These are phyloP conservation scores for Dromiciops gliroides DNA, from an alignment of 2,113 vertebrate genomes.

Conservation along the genomic window DNA sequence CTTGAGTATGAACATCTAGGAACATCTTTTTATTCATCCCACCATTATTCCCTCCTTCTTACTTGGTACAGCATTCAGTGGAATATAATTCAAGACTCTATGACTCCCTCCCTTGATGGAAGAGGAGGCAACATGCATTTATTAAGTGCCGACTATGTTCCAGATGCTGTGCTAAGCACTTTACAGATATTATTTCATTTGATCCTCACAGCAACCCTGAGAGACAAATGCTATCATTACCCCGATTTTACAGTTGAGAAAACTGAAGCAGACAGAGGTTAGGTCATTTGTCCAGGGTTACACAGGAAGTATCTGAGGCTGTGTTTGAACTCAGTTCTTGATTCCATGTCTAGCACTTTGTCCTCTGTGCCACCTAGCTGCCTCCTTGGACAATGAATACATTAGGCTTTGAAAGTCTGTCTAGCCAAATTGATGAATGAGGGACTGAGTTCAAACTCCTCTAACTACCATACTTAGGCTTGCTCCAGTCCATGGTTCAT, in stretches of 20 bases:
- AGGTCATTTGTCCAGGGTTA: neutral
- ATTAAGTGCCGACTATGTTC: neutral
- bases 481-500: neutral
- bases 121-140: neutral
- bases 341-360: no score
- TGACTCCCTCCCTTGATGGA: neutral
- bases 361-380: no score
- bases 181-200: neutral
- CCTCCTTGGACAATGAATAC: no score
- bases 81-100: neutral
- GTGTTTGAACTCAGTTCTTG: no score
- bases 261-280: neutral
- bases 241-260: neutral
- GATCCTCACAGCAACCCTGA: neutral
- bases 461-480: neutral
- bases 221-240: neutral
- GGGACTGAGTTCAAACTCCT: neutral
- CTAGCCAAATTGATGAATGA: neutral
- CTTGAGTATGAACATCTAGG: neutral
- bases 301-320: no score
- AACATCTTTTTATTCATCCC: neutral
- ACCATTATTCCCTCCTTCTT: neutral
- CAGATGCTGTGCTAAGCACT: neutral
- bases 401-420: no score
- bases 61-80: neutral